Conservation (phyloP, 2,888 invertebrate genomes). For the Diarsia rubi region DNA sequence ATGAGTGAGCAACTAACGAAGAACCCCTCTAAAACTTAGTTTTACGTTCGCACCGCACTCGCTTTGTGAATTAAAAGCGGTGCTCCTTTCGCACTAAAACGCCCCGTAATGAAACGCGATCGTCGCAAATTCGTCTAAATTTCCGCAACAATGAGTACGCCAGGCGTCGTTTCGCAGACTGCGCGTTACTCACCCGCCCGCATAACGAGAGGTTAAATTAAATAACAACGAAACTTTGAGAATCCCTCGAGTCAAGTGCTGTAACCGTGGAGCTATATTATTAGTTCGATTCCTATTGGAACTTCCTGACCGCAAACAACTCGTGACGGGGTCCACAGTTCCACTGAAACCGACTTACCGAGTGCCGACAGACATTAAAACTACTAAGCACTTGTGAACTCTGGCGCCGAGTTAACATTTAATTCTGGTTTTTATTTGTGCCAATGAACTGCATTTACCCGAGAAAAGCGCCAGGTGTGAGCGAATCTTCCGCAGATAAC, state of each 20-base stretch:
- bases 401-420: constrained; percentile 32
- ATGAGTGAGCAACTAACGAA: constrained; percentile 87
- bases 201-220: constrained; percentile 88
- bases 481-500: constrained; percentile 33
- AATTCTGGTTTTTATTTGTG: constrained; percentile 53
- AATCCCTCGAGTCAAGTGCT: constrained; percentile 71
- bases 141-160: constrained; percentile 86
- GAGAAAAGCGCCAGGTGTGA: constrained; percentile 29
- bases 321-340: constrained; percentile 71
- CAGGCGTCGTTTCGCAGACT: constrained; percentile 81
- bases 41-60: constrained; percentile 82
- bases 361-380: constrained; percentile 40
- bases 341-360: constrained; percentile 45
- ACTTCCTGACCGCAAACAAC: constrained; percentile 83
- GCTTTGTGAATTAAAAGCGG: constrained; percentile 87
- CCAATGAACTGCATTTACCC: constrained; percentile 51
- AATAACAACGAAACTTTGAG: constrained; percentile 87
- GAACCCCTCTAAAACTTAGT: constrained; percentile 85
- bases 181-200: constrained; percentile 82
- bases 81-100: constrained; percentile 84
- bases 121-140: constrained; percentile 88
- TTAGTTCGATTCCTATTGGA: constrained; percentile 82
- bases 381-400: constrained; percentile 45
- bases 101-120: constrained; percentile 87
- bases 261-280: constrained; percentile 74